A percentile compares a stretch with the other conserved stretches of the same genome.
phyloP scores from a whole-genome alignment of 1,140 invertebrate species.

The Copidosoma floridanum region DNA sequence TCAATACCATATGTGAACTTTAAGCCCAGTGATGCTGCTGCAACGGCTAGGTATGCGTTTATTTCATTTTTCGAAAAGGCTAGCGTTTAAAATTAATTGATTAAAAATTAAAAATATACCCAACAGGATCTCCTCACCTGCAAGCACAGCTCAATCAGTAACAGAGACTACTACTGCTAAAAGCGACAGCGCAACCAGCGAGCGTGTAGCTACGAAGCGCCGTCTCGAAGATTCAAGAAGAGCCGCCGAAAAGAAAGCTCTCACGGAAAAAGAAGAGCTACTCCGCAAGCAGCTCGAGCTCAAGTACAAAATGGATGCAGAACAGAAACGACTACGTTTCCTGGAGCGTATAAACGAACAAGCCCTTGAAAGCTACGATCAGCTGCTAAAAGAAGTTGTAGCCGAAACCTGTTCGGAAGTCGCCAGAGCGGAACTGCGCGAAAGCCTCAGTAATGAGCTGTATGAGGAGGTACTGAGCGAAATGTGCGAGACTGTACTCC shows the following conservation, averaged over 20 bases:
- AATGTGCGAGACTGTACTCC: constrained; percentile 32
- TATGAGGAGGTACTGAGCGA: constrained; percentile 45
- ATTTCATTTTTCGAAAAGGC: no score
- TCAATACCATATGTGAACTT: background rate
- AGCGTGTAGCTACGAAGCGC: background rate
- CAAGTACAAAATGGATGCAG: background rate
- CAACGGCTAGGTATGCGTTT: no score
- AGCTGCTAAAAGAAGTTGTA: constrained; percentile 36
- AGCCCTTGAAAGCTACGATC: background rate
- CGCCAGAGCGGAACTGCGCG: constrained; percentile 49
- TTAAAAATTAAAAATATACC: no score
- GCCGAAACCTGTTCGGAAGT: constrained; percentile 45
- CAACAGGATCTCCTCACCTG: no score
- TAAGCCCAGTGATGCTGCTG: background rate
- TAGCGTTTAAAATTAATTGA: no score
- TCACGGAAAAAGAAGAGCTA: background rate
- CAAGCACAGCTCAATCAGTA: background rate
- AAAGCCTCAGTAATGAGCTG: constrained; percentile 32
- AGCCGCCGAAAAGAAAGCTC: background rate
- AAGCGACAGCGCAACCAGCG: background rate
- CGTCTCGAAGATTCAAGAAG: background rate
- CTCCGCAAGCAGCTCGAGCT: background rate
- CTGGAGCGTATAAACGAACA: background rate
- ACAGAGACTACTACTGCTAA: no score
- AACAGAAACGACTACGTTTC: background rate